Conservation (phyloP, 2,888 invertebrate species). For the Platycheirus albimanus region DNA sequence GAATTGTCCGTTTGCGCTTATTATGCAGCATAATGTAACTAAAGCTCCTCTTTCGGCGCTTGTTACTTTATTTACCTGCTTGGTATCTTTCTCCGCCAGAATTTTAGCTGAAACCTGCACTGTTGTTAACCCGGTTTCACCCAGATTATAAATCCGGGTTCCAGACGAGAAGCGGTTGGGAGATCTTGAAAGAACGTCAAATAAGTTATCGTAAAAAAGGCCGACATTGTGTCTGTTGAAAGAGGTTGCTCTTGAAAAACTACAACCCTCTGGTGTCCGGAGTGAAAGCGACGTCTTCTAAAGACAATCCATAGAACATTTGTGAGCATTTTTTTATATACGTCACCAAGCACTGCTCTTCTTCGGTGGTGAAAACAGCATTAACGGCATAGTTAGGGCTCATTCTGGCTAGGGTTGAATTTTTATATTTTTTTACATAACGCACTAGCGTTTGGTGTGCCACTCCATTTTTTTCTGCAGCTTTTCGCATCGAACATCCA, state of each 20-base stretch:
- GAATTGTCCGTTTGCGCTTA: constrained; percentile 73
- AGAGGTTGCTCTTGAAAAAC: constrained; percentile 25
- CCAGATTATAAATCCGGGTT: constrained; percentile 78
- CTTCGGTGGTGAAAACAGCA: too few species aligned
- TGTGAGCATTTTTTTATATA: too few species aligned
- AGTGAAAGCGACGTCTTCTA: constrained; percentile 12
- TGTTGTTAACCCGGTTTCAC: constrained; percentile 79
- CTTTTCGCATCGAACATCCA: too few species aligned
- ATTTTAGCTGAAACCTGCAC: constrained; percentile 78
- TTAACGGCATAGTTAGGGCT: too few species aligned
- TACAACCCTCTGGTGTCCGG: constrained; percentile 27
- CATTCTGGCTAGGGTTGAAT: too few species aligned
- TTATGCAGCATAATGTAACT: constrained; percentile 74
- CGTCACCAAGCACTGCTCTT: too few species aligned
- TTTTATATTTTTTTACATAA: too few species aligned
- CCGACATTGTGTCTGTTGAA: constrained; percentile 35
- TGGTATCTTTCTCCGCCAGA: constrained; percentile 77
- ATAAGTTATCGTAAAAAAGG: constrained; percentile 28
- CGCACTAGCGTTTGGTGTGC: too few species aligned
- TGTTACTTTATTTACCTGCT: constrained; percentile 76
- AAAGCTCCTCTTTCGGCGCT: constrained; percentile 77
- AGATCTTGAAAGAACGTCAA: constrained; percentile 19
- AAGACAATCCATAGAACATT: too few species aligned
- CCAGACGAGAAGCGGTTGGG: constrained; percentile 75
- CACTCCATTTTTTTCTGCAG: too few species aligned